These are phyloP conservation scores for Phengaris alcon DNA, from an alignment of 2,888 invertebrate species.

Conservation along the genomic window DNA sequence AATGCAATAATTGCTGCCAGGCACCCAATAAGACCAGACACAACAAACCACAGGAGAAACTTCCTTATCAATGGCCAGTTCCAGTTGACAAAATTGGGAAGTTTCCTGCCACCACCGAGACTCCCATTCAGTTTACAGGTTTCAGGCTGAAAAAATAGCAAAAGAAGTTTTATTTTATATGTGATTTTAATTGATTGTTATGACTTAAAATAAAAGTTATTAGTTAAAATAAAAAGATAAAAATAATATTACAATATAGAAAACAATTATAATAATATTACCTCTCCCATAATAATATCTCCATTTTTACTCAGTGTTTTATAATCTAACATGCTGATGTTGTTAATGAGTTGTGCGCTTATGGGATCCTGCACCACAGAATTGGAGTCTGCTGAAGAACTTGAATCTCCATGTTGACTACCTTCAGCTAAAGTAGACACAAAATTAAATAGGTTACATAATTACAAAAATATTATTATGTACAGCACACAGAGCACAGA, in stretches of 20 bases:
- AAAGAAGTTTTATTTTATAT: not conserved
- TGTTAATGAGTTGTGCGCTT: slow-evolving; percentile 76
- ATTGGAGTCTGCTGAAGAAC: slow-evolving; percentile 72
- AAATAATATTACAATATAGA: not conserved
- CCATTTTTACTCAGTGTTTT: slow-evolving; percentile 74
- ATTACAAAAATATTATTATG: too few relatives aligned
- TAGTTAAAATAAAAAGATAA: not conserved
- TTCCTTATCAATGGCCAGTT: slow-evolving; percentile 90
- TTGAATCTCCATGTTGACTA: slow-evolving; percentile 64
- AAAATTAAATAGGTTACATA: too few relatives aligned
- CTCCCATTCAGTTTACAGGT: slow-evolving; percentile 76
- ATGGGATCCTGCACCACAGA: slow-evolving; percentile 75
- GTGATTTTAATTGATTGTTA: too few relatives aligned
- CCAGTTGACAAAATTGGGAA: slow-evolving; percentile 85
- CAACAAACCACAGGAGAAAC: slow-evolving; percentile 84
- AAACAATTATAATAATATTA: slow-evolving; percentile 40
- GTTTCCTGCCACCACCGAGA: slow-evolving; percentile 66
- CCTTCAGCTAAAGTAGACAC: slow-evolving; percentile 50
- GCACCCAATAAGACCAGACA: slow-evolving; percentile 86
- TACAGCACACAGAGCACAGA: too few relatives aligned
- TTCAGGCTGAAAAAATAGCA: slow-evolving; percentile 73
- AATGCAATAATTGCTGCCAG: slow-evolving; percentile 85
- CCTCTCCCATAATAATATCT: slow-evolving; percentile 68
- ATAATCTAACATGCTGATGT: slow-evolving; percentile 76
- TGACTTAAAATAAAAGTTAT: not conserved